Evolutionary conservation across 2,113 vertebrate species (phyloP).

Genomic region (Ranitomeya variabilis): DNA sequence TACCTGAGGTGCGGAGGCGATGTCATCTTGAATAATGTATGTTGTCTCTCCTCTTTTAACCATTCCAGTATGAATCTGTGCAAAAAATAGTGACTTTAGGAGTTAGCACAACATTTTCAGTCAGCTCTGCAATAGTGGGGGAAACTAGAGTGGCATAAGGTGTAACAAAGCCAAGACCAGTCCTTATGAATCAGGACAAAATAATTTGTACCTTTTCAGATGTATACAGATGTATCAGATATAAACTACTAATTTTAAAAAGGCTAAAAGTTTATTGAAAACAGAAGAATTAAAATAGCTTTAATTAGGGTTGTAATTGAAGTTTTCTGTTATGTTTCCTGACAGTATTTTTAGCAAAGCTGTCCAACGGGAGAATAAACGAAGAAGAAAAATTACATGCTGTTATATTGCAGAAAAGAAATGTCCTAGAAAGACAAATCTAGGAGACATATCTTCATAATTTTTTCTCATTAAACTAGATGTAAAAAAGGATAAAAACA

Average conservation of each 20-base stretch:
- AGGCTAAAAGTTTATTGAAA: not conserved
- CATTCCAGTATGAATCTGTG: too few species aligned
- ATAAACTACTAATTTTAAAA: not conserved
- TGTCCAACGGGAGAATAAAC: not conserved
- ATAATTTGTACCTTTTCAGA: too few species aligned
- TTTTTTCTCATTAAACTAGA: not conserved
- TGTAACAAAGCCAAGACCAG: too few species aligned
- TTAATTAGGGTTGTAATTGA: not conserved
- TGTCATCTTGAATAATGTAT: too few species aligned
- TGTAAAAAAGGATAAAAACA: not conserved
- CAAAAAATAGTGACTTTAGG: too few species aligned
- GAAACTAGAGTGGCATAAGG: too few species aligned
- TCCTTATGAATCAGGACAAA: too few species aligned
- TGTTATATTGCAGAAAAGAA: not conserved
- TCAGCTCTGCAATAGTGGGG: too few species aligned
- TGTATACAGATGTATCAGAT: not conserved
- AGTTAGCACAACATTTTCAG: too few species aligned
- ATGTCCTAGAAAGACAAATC: not conserved
- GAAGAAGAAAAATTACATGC: not conserved
- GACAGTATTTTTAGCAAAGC: not conserved
- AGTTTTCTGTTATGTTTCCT: not conserved
- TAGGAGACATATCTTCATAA: not conserved
- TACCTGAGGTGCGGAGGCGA: too few species aligned
- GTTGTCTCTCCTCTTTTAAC: too few species aligned
- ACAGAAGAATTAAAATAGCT: not conserved